Evolutionary conservation across 2,888 invertebrate species (phyloP).

Genomic region (Germaria angustata): DNA sequence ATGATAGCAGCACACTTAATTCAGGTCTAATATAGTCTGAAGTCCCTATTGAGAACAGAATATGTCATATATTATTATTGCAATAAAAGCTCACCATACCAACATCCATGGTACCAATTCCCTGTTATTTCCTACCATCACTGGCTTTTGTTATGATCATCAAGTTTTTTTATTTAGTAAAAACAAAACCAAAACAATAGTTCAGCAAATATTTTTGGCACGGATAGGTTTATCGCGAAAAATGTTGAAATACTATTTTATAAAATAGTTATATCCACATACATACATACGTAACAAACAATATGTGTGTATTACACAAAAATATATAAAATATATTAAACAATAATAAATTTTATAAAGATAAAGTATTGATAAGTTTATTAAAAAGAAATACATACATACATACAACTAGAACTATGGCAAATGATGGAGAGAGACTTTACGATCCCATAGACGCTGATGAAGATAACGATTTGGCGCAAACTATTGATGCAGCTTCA

Average conservation of each 20-base stretch:
- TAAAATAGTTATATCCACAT: too few relatives aligned
- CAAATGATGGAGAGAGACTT: slow-evolving; percentile 71
- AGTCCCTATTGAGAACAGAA: too few relatives aligned
- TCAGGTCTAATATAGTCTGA: too few relatives aligned
- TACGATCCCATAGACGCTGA: slow-evolving; percentile 59
- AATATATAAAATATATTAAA: too few relatives aligned
- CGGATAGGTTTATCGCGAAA: not conserved
- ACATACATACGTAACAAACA: too few relatives aligned
- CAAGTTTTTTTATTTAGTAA: slow-evolving; percentile 9
- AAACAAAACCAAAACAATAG: slow-evolving; percentile 11
- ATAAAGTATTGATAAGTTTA: not conserved
- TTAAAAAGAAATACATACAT: not conserved
- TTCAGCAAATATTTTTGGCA: not conserved
- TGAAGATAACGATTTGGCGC: slow-evolving; percentile 28
- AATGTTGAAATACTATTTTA: not conserved
- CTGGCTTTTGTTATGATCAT: slow-evolving; percentile 1
- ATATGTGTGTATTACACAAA: too few relatives aligned
- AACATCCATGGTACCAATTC: too few relatives aligned
- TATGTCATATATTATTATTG: too few relatives aligned
- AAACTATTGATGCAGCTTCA: slow-evolving; percentile 62
- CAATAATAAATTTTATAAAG: too few relatives aligned
- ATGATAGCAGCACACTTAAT: too few relatives aligned
- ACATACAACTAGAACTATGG: slow-evolving; percentile 55
- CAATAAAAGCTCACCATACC: too few relatives aligned
- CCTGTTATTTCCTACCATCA: too few relatives aligned